Base-by-base conservation (phyloP, 2,113 vertebrate genomes). In the Apodemus speciosus region DNA sequence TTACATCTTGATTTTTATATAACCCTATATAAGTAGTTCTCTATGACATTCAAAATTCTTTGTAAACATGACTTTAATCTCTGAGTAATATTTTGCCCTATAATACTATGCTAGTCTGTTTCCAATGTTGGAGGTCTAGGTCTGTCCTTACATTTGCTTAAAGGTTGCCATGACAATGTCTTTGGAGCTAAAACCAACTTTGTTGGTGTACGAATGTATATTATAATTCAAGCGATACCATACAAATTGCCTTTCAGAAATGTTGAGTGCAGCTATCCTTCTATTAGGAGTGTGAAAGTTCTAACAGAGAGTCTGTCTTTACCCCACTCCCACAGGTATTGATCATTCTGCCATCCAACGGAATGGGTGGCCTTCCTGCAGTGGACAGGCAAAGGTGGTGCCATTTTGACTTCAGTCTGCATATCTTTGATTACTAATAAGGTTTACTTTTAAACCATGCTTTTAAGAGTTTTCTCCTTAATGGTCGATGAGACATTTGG, bases 351-450 rank as follows among this genome's bases (percentile, higher is more conserved):
- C 68, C 60, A n/a, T n/a, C 84, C 71, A 92, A 84, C 15, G 49
- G 16, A 75, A 72, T 64, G n/a, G 86, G 79, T 40, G 21, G 56
- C 13, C 18, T 60, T 79, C 38, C 27, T 87, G 43, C 76, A 46
- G 79, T 88, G 87, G 6, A 72, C 86, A 71, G n/a, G 62, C 80
- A 15, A 16, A 56, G 18, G 66, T 46, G 7, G 9, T 80, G 23
- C 53, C 75, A 49, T 75, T 87, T 84, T 93, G 38, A 66, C 30
- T 93, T 93, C 84, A 25, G 71, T 88, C 51, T 93, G 49, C 38
- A 40, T 91, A 87, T 94, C 51, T 87, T 95, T 95, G 75, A 94
- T 77, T 77, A 83, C 23, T 77, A 56, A 89, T 90, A 40, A 95
- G 23, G n/a, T 87, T 77, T 76, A 66, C 25, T 92, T 94, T 90